phyloP scores from a whole-genome alignment of 2,113 vertebrate species.

The Pseudolaguvia tuberculata region DNA sequence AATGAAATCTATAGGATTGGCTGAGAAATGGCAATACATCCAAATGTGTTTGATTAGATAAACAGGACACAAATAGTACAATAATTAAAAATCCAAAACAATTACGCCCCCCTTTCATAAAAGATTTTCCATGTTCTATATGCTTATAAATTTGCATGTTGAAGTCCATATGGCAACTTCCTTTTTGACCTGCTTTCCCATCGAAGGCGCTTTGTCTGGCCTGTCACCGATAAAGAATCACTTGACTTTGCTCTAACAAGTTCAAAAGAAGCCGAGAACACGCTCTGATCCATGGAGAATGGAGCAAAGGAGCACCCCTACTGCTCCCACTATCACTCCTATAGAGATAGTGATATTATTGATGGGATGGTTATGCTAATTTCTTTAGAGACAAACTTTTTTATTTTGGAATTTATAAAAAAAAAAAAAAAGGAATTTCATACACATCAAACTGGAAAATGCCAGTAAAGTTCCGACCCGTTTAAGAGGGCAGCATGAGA shows the following conservation, averaged over 20 bases:
- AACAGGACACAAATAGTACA: background rate
- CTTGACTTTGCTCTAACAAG: constrained; percentile 97
- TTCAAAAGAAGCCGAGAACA: constrained; percentile 96
- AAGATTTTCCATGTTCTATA: constrained; percentile 68
- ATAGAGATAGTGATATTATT: constrained; percentile 92
- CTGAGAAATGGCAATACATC: constrained; percentile 29
- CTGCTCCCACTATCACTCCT: constrained; percentile 88
- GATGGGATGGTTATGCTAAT: constrained; percentile 93
- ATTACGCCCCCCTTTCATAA: constrained; percentile 3
- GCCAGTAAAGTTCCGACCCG: constrained; percentile 77
- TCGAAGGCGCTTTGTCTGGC: constrained; percentile 87
- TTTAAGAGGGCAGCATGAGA: constrained; percentile 75
- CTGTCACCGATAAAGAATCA: constrained; percentile 98
- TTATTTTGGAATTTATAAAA: constrained; percentile 83
- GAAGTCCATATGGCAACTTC: constrained; percentile 93
- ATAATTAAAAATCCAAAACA: background rate
- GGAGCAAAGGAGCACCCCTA: constrained; percentile 92
- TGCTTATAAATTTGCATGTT: constrained; percentile 86
- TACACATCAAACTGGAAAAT: constrained; percentile 80
- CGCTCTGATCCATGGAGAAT: constrained; percentile 94
- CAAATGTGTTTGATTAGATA: constrained; percentile 40
- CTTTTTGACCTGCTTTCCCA: constrained; percentile 92
- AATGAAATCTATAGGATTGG: constrained; percentile 45
- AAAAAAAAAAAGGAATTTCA: constrained; percentile 80
- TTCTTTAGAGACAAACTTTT: constrained; percentile 74